Evolutionary conservation across 2,797 vertebrate genomes (phyloP).

Genomic region (Chromis chromis): DNA sequence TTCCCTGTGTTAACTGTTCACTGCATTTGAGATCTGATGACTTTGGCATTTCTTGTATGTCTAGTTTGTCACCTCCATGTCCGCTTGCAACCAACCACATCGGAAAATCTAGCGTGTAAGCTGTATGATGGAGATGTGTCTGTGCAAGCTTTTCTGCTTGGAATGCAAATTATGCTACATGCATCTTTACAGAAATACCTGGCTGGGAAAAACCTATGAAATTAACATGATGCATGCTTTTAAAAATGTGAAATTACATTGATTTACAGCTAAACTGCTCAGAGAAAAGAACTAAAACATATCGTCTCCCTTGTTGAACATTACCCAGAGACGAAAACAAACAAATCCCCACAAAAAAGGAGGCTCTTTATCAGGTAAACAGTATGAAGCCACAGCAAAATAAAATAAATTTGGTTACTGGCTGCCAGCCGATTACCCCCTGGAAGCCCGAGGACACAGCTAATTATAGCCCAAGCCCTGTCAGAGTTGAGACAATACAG

Average conservation of each 20-base stretch:
- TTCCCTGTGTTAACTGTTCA: neutral
- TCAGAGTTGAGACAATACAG: slow-evolving; percentile 62
- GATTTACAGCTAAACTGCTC: neutral
- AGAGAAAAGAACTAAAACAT: neutral
- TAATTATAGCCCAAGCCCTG: slow-evolving; percentile 64
- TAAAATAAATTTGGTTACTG: slow-evolving; percentile 17
- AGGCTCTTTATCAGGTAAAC: slow-evolving; percentile 6
- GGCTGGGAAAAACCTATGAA: neutral
- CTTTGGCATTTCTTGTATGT: neutral
- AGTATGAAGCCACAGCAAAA: neutral
- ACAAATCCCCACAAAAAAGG: neutral
- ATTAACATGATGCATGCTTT: neutral
- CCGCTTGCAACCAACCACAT: neutral
- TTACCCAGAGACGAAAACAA: neutral
- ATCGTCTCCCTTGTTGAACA: neutral
- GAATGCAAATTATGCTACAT: neutral
- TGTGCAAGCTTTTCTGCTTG: neutral
- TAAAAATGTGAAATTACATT: neutral
- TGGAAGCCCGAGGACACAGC: slow-evolving; percentile 52
- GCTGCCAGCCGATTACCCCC: slow-evolving; percentile 23
- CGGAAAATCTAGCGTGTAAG: too few species aligned
- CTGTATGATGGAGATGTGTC: neutral
- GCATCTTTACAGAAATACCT: neutral
- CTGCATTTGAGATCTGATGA: neutral
- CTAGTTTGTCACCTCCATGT: neutral